Evolutionary conservation across 2,113 vertebrate genomes (phyloP), one percentile per base, ranked within the genome.

Genomic region (Struthidea cinerea): DNA sequence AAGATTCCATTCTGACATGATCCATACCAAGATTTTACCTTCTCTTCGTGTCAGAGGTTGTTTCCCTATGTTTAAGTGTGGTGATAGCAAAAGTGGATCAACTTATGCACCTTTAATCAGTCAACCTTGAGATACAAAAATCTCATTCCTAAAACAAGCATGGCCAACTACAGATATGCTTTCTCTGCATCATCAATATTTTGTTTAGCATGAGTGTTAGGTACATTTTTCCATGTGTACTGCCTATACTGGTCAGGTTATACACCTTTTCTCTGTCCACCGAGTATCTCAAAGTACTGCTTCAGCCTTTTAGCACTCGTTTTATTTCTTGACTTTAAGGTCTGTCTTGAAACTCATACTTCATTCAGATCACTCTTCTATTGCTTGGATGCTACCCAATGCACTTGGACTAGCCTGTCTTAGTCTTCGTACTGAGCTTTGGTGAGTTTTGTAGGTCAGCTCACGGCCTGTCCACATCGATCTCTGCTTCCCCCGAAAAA

Each of bases 331-430:
- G 20, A 39, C 42, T 26, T 63, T 67, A 65, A 52, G 16, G 28
- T 50, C 50, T 82, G 16, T 39, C 46, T 61, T 44, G 13, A 33
- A 33, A 35, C 10, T n/a, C 41, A 46, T 24, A 59, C 7, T 35
- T 69, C 13, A 39, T 56, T 71, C 57, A 56, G 50, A 50, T 74
- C 6, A 20, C 61, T 52, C 13, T 61, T 46, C 27, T 86, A 27
- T 20, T 65, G 71, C 18, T 65, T 0, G 0, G 28, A 23, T 47
- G 12, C 35, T 57, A 27, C 18, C 24, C 32, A 42, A 10, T 6
- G 15, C 17, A 24, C 20, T 17, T 30, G 17, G n/a, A 71, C 53
- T 80, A 44, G 9, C 28, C 33, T 32, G 10, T 35, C 41, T 60
- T 23, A 30, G 16, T 42, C 50, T 69, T 77, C 32, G 23, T n/a